Base-by-base conservation (phyloP, 92 coral and sea anemone species). In the Umimayanthus chanpuru region DNA sequence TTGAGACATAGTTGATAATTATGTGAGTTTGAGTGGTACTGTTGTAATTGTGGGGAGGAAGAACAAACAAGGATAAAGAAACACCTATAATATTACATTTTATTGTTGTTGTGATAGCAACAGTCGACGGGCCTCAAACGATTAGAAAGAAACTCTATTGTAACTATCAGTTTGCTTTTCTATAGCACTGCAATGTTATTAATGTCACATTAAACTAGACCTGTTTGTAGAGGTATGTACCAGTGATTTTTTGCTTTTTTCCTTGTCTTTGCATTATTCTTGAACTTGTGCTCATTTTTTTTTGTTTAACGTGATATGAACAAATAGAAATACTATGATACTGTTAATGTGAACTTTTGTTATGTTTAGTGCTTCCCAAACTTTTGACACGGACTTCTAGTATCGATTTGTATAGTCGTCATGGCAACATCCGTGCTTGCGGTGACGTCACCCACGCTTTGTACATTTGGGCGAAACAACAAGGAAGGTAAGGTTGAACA, bases 371-470 rank as follows among this genome's bases (percentile, higher is more conserved):
- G 73, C 93, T 97, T 32, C 98, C 97, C 7, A 93, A 93, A 85
- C 92, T 95, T 77, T 85, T 97, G 20, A 80, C 95, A 28, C 90
- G 88, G 85, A 94, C 98, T 8, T 86, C 88, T 76, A 93, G 95
- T 73, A 94, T 91, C 79, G 98, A 97, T 72, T 92, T 97, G 58
- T 86, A 89, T 83, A 92, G 97, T 39, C 91, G 99, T 21, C 99
- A 97, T 88, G 99, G 99, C 44, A 94, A 94, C 76, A 94, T 95
- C 32, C 88, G 94, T 32, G 98, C 97, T 18, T 93, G 97, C 65
- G 96, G 97, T 73, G 98, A 97, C 64, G 88, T 97, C 26, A 81
- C 91, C 18, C 96, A 95, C 78, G 97, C 99, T 14, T 79, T 97
- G 26, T 80, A 88, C 88, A 89, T 93, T 44, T 85, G 90, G 85